Conservation (phyloP, 2,113 vertebrate genomes). For the Nannospalax galili region DNA sequence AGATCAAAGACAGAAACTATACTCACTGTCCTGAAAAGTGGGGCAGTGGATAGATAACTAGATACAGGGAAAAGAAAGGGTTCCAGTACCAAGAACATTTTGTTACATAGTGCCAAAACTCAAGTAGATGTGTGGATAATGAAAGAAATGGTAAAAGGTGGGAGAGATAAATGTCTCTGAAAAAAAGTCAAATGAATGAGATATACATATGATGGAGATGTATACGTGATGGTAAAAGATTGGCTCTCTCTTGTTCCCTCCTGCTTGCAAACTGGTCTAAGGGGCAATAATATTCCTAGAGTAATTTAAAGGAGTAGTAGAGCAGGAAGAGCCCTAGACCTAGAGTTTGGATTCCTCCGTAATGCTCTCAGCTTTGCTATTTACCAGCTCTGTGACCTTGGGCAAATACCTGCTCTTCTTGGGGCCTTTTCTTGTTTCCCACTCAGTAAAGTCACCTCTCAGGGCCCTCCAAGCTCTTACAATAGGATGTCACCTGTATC, state of each 20-base stretch:
- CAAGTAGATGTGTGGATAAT: not conserved
- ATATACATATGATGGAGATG: not conserved
- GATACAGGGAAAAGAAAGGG: not conserved
- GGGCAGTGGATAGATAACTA: constrained; percentile 5
- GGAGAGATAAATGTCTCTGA: not conserved
- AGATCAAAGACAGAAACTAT: not conserved
- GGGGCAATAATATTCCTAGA: not conserved
- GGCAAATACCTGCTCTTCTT: constrained; percentile 26
- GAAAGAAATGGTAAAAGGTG: not conserved
- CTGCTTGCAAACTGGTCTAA: not conserved
- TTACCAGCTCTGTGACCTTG: not conserved
- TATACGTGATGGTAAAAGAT: not conserved
- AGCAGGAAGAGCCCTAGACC: not conserved
- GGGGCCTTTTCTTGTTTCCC: constrained; percentile 7
- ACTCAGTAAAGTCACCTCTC: not conserved
- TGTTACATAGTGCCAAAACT: not conserved
- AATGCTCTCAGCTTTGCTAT: constrained; percentile 22
- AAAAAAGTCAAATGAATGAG: constrained; percentile 23
- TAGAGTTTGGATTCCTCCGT: not conserved
- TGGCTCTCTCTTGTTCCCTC: not conserved
- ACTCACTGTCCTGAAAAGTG: not conserved
- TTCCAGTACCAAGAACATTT: not conserved
- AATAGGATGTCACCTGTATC: not conserved
- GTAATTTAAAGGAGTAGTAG: not conserved
- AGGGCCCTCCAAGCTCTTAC: not conserved